Percentiles rank a stretch among this genome's conserved stretches.
Conservation (phyloP, 2,797 vertebrate species). For the Argyrosomus regius region DNA sequence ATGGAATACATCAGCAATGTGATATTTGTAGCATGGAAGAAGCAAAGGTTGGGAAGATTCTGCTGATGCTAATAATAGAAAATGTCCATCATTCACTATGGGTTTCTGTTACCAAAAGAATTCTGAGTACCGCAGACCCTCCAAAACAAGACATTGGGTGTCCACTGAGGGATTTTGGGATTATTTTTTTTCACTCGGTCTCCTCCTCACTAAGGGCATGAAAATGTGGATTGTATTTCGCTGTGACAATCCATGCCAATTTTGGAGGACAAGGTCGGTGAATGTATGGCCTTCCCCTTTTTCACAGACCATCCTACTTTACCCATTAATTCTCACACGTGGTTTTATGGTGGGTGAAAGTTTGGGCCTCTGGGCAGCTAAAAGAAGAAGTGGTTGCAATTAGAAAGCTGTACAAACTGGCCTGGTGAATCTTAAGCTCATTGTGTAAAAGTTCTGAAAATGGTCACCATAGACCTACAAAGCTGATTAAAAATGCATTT, state of each 20-base stretch:
- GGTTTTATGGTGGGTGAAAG: conserved; percentile 14
- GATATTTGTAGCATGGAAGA: conserved; percentile 87
- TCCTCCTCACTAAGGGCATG: conserved; percentile 67
- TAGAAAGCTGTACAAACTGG: neutral
- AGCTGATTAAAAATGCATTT: neutral
- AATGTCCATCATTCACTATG: conserved; percentile 79
- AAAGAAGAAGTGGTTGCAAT: conserved; percentile 29
- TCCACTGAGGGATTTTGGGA: conserved; percentile 79
- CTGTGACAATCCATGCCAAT: conserved; percentile 77
- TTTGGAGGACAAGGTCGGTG: conserved; percentile 80
- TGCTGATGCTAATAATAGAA: conserved; percentile 85
- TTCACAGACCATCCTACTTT: conserved; percentile 45
- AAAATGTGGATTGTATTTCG: conserved; percentile 84
- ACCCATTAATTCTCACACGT: conserved; percentile 44
- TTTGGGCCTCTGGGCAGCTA: conserved; percentile 19
- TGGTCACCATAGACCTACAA: neutral
- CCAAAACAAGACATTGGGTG: conserved; percentile 82
- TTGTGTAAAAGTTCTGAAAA: neutral
- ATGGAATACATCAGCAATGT: conserved; percentile 88
- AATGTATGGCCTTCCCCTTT: conserved; percentile 49
- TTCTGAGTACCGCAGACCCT: conserved; percentile 79
- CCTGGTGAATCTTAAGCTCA: neutral
- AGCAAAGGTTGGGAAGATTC: conserved; percentile 86
- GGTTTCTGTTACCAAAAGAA: conserved; percentile 88
- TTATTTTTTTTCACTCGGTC: conserved; percentile 74